Percentiles rank a stretch among this genome's conserved stretches.
These are phyloP conservation scores for Helobdella robusta DNA, from an alignment of 2,888 invertebrate genomes.

Conservation along the genomic window DNA sequence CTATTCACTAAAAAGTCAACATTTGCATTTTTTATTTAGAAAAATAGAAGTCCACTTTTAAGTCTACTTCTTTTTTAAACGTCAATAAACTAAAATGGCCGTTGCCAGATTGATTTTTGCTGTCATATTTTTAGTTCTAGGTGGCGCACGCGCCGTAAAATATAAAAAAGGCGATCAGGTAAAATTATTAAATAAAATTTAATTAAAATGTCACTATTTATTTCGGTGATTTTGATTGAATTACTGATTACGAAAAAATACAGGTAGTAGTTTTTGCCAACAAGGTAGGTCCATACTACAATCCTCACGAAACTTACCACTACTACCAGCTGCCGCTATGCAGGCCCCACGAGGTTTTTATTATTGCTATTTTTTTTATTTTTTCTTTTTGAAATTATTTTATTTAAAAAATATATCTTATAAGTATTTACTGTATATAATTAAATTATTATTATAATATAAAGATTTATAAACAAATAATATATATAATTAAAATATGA, in stretches of 20 bases:
- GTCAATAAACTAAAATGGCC: slow-evolving; percentile 10
- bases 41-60: too few species aligned
- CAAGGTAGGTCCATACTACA: slow-evolving; percentile 54
- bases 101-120: slow-evolving; percentile 37
- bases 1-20: too few species aligned
- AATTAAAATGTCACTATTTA: neutral
- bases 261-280: slow-evolving; percentile 53
- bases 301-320: slow-evolving; percentile 55
- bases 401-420: too few species aligned
- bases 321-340: slow-evolving; percentile 54
- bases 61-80: too few species aligned
- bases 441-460: too few species aligned
- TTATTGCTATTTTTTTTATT: neutral
- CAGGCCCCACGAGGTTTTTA: slow-evolving; percentile 51
- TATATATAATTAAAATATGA: too few species aligned
- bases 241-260: neutral
- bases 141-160: slow-evolving; percentile 31
- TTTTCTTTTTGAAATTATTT: neutral
- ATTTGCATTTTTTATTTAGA: too few species aligned
- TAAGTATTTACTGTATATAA: neutral
- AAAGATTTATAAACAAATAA: too few species aligned
- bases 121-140: slow-evolving; percentile 33
- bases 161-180: slow-evolving; percentile 43
- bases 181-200: slow-evolving; percentile 15
- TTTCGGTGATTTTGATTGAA: neutral